A percentile compares a stretch with the other conserved stretches of the same genome.
Conservation (phyloP, 2,797 vertebrate genomes). For the Hephaestus fuliginosus region DNA sequence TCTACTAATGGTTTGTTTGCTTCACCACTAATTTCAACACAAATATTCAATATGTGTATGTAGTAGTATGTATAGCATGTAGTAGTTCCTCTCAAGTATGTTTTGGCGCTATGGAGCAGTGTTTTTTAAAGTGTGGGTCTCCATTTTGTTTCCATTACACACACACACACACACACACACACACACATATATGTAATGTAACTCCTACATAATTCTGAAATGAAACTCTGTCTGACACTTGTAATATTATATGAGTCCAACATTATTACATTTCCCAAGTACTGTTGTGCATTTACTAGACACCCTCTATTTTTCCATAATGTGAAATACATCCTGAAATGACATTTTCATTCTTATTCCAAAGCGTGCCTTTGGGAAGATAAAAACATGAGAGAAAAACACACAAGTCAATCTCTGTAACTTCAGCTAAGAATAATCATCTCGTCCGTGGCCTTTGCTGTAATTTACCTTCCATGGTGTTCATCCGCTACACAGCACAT, state of each 20-base stretch:
- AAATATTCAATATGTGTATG: not conserved
- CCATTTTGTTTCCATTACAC: too few species aligned
- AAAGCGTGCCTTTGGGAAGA: not conserved
- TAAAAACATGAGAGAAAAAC: not conserved
- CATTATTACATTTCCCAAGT: constrained; percentile 12
- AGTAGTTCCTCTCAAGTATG: not conserved
- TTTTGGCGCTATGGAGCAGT: not conserved
- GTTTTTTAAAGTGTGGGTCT: too few species aligned
- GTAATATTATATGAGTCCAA: not conserved
- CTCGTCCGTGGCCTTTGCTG: not conserved
- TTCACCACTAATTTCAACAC: too few species aligned
- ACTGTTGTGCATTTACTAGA: not conserved
- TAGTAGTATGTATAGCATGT: not conserved
- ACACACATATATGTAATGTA: not conserved
- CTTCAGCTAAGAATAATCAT: not conserved
- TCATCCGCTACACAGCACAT: not conserved
- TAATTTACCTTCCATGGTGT: constrained; percentile 36
- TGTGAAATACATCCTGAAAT: constrained; percentile 3
- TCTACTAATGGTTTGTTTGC: too few species aligned
- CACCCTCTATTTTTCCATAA: not conserved
- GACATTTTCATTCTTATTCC: constrained; percentile 15
- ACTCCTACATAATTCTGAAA: not conserved
- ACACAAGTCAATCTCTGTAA: constrained; percentile 2
- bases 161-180: too few species aligned
- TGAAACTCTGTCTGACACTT: not conserved